Conservation (phyloP, 2,113 vertebrate genomes). For the Thamnaconus septentrionalis region DNA sequence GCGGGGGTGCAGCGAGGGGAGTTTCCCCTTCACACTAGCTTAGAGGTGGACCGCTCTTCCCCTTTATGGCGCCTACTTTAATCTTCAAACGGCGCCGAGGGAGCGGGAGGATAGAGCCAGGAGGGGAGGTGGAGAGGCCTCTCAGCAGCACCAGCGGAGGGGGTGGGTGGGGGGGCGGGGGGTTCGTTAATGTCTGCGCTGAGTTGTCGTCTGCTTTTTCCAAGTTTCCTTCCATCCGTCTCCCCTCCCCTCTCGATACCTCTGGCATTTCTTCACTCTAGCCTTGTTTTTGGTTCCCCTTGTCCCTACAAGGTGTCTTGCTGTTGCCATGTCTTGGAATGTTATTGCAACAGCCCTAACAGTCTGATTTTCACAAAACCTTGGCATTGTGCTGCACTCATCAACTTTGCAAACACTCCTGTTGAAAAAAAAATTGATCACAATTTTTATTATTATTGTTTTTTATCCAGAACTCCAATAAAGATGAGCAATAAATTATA, state of each 20-base stretch:
- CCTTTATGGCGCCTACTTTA: conserved; percentile 54
- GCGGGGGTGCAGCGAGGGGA: conserved; percentile 31
- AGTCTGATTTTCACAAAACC: too few relatives aligned
- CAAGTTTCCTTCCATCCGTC: conserved; percentile 1
- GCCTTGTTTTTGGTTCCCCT: background rate
- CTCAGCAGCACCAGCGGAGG: conserved; percentile 28
- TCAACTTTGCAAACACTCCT: too few relatives aligned
- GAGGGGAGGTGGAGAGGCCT: conserved; percentile 31
- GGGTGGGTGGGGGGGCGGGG: too few relatives aligned
- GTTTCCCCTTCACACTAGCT: conserved; percentile 77
- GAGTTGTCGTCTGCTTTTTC: conserved; percentile 32
- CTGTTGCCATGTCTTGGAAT: too few relatives aligned
- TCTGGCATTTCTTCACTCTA: background rate
- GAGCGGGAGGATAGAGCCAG: conserved; percentile 31
- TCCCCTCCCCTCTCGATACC: background rate
- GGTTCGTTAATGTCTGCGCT: conserved; percentile 52
- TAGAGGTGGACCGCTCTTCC: conserved; percentile 67
- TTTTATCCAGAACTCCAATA: too few relatives aligned
- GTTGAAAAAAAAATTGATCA: too few relatives aligned
- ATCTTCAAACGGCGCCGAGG: conserved; percentile 52
- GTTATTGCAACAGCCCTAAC: too few relatives aligned
- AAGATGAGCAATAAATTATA: too few relatives aligned
- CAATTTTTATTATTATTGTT: too few relatives aligned
- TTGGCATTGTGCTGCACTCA: too few relatives aligned
- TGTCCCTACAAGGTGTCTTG: too few relatives aligned